Evolutionary conservation across 2,113 vertebrate genomes (phyloP).

Genomic region (Butorides virescens): DNA sequence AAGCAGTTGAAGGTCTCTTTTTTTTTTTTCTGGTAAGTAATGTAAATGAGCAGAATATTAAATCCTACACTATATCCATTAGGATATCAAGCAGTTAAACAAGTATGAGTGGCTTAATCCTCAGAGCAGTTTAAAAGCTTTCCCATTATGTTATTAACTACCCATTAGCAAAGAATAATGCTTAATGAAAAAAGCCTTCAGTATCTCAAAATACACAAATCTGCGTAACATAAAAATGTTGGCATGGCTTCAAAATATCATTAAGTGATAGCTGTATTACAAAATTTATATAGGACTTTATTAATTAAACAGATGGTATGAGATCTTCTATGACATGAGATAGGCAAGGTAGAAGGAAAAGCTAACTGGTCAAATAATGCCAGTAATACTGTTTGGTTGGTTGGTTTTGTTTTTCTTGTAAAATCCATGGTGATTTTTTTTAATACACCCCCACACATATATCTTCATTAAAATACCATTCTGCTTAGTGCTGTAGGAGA

Average conservation of each 20-base stretch:
- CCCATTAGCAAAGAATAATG: slow-evolving; percentile 39
- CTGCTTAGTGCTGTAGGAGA: not conserved
- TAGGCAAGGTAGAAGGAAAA: not conserved
- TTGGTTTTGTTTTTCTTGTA: not conserved
- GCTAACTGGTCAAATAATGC: not conserved
- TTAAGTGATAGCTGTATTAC: not conserved
- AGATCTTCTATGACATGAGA: not conserved
- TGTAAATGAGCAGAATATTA: slow-evolving; percentile 42
- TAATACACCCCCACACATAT: not conserved
- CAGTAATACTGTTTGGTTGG: not conserved
- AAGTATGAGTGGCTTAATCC: slow-evolving; percentile 31
- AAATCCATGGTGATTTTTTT: not conserved
- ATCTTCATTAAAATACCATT: not conserved
- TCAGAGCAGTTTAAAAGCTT: slow-evolving; percentile 42
- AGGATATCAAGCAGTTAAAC: slow-evolving; percentile 56
- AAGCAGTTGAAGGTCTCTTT: slow-evolving; percentile 3
- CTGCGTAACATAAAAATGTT: not conserved
- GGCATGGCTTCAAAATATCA: not conserved
- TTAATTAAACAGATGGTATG: not conserved
- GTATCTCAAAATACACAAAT: slow-evolving; percentile 11
- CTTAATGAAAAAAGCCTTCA: slow-evolving; percentile 42
- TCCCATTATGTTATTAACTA: slow-evolving; percentile 43
- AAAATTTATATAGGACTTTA: not conserved
- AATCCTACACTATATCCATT: slow-evolving; percentile 39
- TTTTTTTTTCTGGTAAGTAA: slow-evolving; percentile 15